Evolutionary conservation across 2,113 vertebrate species (phyloP).

Genomic region (Syrrhaptes paradoxus): DNA sequence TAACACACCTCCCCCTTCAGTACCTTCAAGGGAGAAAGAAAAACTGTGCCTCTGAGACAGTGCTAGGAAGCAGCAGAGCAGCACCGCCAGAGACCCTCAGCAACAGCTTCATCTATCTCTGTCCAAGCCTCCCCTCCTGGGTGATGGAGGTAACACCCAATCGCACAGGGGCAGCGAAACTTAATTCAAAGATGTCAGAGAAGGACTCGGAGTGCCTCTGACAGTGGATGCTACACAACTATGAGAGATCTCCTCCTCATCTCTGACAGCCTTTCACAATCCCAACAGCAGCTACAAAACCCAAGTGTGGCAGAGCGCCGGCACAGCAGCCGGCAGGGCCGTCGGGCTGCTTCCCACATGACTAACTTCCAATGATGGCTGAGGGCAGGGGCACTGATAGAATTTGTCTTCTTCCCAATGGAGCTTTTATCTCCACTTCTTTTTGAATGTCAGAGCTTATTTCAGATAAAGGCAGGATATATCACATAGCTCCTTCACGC

Average conservation of each 20-base stretch:
- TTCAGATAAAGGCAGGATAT: not conserved
- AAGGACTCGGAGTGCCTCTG: fast-evolving
- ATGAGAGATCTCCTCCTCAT: fast-evolving
- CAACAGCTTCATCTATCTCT: not conserved
- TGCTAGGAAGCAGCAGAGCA: not conserved
- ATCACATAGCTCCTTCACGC: not conserved
- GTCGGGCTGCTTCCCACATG: not conserved
- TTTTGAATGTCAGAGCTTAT: not conserved
- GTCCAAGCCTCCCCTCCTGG: not conserved
- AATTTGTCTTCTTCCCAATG: not conserved
- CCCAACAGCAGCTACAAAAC: not conserved
- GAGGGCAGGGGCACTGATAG: not conserved
- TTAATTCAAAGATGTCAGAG: not conserved
- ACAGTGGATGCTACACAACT: not conserved
- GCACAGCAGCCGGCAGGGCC: fast-evolving
- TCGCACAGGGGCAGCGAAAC: not conserved
- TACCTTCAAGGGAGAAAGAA: not conserved
- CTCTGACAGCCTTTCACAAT: not conserved
- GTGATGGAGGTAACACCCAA: not conserved
- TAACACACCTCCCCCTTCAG: not conserved
- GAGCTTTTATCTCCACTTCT: not conserved
- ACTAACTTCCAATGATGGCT: fast-evolving
- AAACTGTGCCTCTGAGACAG: not conserved
- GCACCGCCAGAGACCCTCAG: not conserved
- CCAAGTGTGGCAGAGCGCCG: fast-evolving